Evolutionary conservation across 2,888 invertebrate genomes (phyloP), one percentile per base, ranked within the genome.

Genomic region (Lasioglossum morio): DNA sequence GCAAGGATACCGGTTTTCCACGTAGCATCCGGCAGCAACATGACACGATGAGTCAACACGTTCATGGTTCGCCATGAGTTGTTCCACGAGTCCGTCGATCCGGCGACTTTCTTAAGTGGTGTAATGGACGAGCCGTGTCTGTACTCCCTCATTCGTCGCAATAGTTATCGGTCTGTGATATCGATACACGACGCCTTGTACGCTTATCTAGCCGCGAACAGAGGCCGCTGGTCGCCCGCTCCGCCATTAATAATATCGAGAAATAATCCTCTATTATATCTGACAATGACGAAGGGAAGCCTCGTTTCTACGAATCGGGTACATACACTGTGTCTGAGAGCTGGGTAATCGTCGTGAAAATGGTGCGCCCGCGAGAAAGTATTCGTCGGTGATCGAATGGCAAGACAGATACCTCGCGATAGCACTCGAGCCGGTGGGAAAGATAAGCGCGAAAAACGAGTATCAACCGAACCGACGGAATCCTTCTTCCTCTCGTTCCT

Each of bases 41-140:
- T 92, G 92, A 92, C 66, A 66, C 91, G 91, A 89, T 92, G 92
- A 92, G 81, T 92, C 84, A 87, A 86, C 79, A 63, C 48, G 14
- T 14, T 37, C 66, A 74, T 69, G 40, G 23, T 53, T 10, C 53
- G 53, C 53, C n/a, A 53, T 10, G 91, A 92, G 74, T 92, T 89
- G 92, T 86, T 60, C 91, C 89, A 88, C 92, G 91, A 90, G 85
- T 88, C 81, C 92, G 89, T 92, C 92, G 92, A 92, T 92, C 91
- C 89, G 84, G 72, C 72, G 83, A 89, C 92, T 92, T 93, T 93
- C 92, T 91, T 89, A 89, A 87, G 89, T 89, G 93, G 92, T 63
- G 30, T 94, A 94, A 94, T 94, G 94, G 94, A 94, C 94, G 92
- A 94, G 93, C 93, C 93, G 81, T 94, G 94, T 94, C 93, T 89